Evolutionary conservation across 2,797 vertebrate genomes (phyloP).

Genomic region (Holocentrus rufus): DNA sequence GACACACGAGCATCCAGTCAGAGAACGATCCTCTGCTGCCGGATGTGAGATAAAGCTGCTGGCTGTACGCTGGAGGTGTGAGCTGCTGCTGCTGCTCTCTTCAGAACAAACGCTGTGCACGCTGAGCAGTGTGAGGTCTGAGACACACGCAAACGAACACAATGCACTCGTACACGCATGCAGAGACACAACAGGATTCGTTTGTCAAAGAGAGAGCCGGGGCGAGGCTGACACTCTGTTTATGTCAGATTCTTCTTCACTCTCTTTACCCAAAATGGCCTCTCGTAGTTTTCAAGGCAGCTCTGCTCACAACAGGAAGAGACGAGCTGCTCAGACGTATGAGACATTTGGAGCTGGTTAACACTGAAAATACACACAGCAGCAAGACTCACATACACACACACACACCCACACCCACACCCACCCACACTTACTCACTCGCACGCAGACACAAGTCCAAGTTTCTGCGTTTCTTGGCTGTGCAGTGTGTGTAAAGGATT

Average conservation of each 20-base stretch:
- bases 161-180: background rate
- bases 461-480: background rate
- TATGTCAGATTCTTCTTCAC: background rate
- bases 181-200: slow-evolving; percentile 7
- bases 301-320: slow-evolving; percentile 54
- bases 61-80: slow-evolving; percentile 7
- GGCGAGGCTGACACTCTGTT: background rate
- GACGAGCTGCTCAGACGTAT: slow-evolving; percentile 8
- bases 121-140: background rate
- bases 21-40: slow-evolving; percentile 36
- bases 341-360: slow-evolving; percentile 37
- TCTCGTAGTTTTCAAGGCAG: slow-evolving; percentile 33
- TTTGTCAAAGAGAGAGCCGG: background rate
- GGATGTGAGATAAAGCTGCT: slow-evolving; percentile 61
- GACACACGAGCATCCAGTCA: background rate
- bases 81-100: slow-evolving; percentile 3
- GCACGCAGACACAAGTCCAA: no score
- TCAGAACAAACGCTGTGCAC: background rate
- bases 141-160: background rate
- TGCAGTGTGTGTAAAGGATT: background rate
- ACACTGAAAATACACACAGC: background rate
- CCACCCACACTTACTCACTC: background rate
- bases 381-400: background rate
- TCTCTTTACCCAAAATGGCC: slow-evolving; percentile 40
- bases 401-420: background rate